phyloP scores from a whole-genome alignment of 2,888 invertebrate species.

The Cryptus viduatorius region DNA sequence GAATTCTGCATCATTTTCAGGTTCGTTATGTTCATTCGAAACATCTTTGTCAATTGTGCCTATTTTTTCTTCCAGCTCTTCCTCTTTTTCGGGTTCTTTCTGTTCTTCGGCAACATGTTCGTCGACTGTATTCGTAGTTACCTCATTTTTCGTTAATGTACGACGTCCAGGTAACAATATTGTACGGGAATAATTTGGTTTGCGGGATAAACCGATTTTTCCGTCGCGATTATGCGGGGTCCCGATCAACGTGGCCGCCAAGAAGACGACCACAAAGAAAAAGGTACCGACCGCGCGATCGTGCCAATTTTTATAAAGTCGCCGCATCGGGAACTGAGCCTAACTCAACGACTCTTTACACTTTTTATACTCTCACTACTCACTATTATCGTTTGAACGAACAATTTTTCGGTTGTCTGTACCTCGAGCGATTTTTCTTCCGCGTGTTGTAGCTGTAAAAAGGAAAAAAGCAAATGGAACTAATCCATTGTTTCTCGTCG shows the following conservation, averaged over 20 bases:
- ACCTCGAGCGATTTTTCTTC: not conserved
- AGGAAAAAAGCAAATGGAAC: not conserved
- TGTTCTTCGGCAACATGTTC: not conserved
- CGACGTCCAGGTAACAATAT: not conserved
- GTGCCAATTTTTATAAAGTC: not conserved
- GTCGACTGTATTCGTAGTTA: not conserved
- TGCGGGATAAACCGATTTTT: not conserved
- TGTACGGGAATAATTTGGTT: not conserved
- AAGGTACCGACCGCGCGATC: conserved; percentile 12
- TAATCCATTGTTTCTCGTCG: not conserved
- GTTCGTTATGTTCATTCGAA: not conserved
- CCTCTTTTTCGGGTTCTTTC: not conserved
- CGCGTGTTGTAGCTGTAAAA: not conserved
- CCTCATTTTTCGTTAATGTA: not conserved
- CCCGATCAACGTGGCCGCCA: conserved; percentile 20
- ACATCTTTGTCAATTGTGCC: not conserved
- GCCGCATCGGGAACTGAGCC: conserved; percentile 33
- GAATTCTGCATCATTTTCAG: not conserved
- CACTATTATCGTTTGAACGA: not conserved
- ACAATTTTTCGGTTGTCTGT: not conserved
- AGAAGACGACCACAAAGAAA: conserved; percentile 42
- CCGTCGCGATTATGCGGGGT: conserved; percentile 7
- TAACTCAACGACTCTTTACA: not conserved
- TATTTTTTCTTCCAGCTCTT: not conserved
- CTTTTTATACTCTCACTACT: conserved; percentile 16